Evolutionary conservation across 2,113 vertebrate species (phyloP).

Genomic region (Lophochroa leadbeateri): DNA sequence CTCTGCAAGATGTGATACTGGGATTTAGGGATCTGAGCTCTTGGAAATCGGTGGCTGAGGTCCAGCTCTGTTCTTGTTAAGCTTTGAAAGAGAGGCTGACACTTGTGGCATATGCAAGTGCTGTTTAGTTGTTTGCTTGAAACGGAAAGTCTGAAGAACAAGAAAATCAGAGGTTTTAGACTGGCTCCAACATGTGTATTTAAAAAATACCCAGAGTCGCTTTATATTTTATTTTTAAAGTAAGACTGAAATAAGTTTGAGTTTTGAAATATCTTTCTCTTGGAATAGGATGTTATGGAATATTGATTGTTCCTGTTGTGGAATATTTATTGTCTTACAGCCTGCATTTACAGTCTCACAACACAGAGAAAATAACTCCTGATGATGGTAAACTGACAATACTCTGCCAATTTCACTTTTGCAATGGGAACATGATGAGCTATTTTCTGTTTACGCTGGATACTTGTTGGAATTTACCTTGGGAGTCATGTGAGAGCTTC

Average conservation of each 20-base stretch:
- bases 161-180: neutral
- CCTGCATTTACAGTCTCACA: neutral
- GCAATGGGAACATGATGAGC: neutral
- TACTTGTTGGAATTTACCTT: neutral
- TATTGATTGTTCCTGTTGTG: neutral
- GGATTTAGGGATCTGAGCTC: conserved; percentile 56
- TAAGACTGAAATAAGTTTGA: neutral
- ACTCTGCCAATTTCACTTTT: neutral
- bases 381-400: neutral
- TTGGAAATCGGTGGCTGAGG: conserved; percentile 17
- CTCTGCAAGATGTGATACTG: conserved; percentile 50
- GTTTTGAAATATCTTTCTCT: neutral
- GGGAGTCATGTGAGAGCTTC: neutral
- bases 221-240: neutral
- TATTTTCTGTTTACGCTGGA: neutral
- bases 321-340: neutral
- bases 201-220: neutral
- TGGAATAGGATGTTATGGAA: neutral
- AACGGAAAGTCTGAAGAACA: neutral
- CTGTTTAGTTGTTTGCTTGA: neutral
- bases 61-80: conserved; percentile 15
- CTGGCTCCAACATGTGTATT: neutral
- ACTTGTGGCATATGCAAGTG: neutral
- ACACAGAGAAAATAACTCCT: neutral
- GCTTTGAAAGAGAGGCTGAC: conserved; percentile 43